These are phyloP conservation scores for Zaprionus obscuricornis DNA, from an alignment of 2,888 invertebrate species.

Conservation along the genomic window DNA sequence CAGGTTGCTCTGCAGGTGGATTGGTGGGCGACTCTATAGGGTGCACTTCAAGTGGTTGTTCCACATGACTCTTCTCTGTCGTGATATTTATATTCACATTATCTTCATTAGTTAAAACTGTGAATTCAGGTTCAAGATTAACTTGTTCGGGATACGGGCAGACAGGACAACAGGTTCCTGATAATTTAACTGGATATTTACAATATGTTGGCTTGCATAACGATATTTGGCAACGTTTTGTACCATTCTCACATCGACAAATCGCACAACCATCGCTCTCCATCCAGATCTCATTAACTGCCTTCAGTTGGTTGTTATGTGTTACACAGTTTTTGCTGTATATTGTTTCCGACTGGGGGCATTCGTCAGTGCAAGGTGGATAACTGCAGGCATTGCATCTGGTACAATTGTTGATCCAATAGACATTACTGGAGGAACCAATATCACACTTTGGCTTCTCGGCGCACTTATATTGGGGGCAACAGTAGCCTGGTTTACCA, in stretches of 20 bases:
- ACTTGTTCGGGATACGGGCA: no score
- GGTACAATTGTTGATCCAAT: conserved; percentile 52
- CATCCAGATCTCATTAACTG: conserved; percentile 8
- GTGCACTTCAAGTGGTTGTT: no score
- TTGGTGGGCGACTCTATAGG: no score
- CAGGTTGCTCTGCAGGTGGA: no score
- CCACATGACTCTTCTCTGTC: no score
- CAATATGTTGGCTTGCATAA: conserved; percentile 70
- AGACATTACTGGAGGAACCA: conserved; percentile 38
- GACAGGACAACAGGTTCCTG: no score
- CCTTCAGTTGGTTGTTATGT: not conserved
- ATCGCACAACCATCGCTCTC: conserved; percentile 52
- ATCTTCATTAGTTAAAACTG: no score
- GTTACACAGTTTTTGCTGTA: conserved; percentile 9
- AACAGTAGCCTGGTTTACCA: conserved; percentile 83
- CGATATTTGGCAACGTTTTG: no score
- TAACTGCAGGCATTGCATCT: conserved; percentile 69
- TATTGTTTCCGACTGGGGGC: no score
- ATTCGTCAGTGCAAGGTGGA: not conserved
- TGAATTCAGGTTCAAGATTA: no score
- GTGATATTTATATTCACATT: no score
- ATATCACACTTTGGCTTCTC: conserved; percentile 59
- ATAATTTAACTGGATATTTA: conserved; percentile 40
- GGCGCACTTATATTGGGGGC: conserved; percentile 83
- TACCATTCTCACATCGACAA: conserved; percentile 71